phyloP scores from a whole-genome alignment of 2,113 vertebrate genomes.

The Ochotona curzoniae region DNA sequence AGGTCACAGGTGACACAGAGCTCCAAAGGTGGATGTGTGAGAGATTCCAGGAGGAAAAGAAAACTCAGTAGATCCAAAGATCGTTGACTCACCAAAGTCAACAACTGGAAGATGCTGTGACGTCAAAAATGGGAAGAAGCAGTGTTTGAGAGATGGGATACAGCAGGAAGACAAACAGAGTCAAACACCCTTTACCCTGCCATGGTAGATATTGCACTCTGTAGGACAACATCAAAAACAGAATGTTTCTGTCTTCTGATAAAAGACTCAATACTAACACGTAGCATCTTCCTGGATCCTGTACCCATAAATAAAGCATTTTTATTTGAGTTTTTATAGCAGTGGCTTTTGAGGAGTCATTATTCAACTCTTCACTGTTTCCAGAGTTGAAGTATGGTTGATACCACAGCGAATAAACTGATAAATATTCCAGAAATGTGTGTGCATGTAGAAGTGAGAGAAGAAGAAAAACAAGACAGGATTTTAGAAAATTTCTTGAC shows the following conservation, averaged over 20 bases:
- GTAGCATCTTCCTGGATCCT: background rate
- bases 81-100: background rate
- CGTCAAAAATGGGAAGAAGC: background rate
- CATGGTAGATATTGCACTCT: background rate
- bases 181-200: background rate
- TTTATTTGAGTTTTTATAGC: background rate
- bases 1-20: background rate
- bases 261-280: background rate
- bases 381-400: background rate
- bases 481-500: background rate
- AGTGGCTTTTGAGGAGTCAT: slow-evolving; percentile 11
- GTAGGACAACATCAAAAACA: background rate
- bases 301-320: background rate
- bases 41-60: background rate
- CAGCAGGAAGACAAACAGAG: background rate
- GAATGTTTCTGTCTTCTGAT: background rate
- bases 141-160: background rate
- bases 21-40: background rate
- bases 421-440: slow-evolving; percentile 6
- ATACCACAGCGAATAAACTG: background rate
- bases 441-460: background rate
- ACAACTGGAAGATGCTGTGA: background rate
- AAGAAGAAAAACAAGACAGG: background rate
- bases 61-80: background rate
- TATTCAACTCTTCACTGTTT: background rate